Evolutionary conservation across 1,140 invertebrate species (phyloP), one percentile per base, ranked within the genome.

Genomic region (Sinella curviseta): DNA sequence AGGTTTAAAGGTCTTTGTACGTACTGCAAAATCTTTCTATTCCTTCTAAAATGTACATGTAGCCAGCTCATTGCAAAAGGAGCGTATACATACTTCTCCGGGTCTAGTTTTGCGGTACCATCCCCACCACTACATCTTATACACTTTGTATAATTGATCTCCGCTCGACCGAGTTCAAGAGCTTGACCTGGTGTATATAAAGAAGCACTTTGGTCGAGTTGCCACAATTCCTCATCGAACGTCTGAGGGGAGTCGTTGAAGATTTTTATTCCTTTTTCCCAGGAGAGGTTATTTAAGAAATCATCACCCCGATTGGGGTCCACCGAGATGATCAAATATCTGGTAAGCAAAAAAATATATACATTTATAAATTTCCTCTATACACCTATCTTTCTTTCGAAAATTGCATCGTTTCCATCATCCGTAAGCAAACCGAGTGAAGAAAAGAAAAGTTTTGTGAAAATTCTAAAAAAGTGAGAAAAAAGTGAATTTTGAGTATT

Each of bases 151-250:
- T 80, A 82, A 80, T 82, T 80, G 78, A 80, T 82, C 79, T 82
- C 70, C 80, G 65, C 74, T 82, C 81, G 79, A 82, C 81, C 81
- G 81, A 80, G 81, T 82, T 82, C 79, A 82, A 82, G 77, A 78
- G 76, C 81, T 82, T 83, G 82, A 83, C 82, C 82, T 81, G 79
- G 80, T 36, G 80, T 83, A 83, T 83, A 83, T 83, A 83, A 83
- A 83, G 82, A 81, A 81, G 79, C 78, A 80, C 79, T 83, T 76
- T 35, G 75, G 77, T 39, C 78, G 54, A 74, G 74, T 83, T 73
- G 78, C 67, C 55, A 81, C 70, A 80, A 83, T 81, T 83, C 82
- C 82, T 83, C 82, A 80, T 80, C 77, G 79, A 83, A 74, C 81
- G 36, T 36, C 79, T 83, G 82, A 83, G 82, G 82, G 82, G 82